Conservation (phyloP, 1,140 invertebrate genomes). For the Drosophila baimaii region DNA sequence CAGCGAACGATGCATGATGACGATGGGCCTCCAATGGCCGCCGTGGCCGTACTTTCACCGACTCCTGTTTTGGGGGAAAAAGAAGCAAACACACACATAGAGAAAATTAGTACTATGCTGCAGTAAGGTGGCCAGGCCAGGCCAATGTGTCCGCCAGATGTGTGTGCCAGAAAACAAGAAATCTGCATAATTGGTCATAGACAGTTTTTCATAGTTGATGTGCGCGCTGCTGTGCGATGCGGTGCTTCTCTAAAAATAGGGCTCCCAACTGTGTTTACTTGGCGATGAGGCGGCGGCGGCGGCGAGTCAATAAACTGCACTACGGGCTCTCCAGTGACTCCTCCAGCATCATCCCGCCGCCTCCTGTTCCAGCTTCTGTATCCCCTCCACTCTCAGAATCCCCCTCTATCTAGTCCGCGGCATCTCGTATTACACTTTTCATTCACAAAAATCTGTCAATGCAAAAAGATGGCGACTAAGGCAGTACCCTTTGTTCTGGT, state of each 20-base stretch:
- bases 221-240: conserved; percentile 14
- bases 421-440: conserved; percentile 76
- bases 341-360: background rate
- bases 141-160: conserved; percentile 74
- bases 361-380: background rate
- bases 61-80: conserved; percentile 61
- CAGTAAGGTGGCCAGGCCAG: conserved; percentile 52
- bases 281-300: conserved; percentile 53
- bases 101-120: conserved; percentile 31
- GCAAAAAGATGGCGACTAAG: background rate
- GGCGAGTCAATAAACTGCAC: conserved; percentile 77
- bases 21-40: conserved; percentile 84
- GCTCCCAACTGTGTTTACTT: conserved; percentile 61
- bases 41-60: conserved; percentile 59
- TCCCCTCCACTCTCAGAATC: background rate
- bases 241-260: conserved; percentile 69
- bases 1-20: conserved; percentile 90
- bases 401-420: conserved; percentile 29
- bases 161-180: conserved; percentile 45
- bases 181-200: conserved; percentile 80
- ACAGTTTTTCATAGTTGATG: conserved; percentile 57
- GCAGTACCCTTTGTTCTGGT: conserved; percentile 14
- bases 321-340: conserved; percentile 5
- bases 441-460: conserved; percentile 69
- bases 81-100: conserved; percentile 8